These are phyloP conservation scores for Unio delphinus DNA, from an alignment of 2,888 invertebrate genomes.

Conservation along the genomic window DNA sequence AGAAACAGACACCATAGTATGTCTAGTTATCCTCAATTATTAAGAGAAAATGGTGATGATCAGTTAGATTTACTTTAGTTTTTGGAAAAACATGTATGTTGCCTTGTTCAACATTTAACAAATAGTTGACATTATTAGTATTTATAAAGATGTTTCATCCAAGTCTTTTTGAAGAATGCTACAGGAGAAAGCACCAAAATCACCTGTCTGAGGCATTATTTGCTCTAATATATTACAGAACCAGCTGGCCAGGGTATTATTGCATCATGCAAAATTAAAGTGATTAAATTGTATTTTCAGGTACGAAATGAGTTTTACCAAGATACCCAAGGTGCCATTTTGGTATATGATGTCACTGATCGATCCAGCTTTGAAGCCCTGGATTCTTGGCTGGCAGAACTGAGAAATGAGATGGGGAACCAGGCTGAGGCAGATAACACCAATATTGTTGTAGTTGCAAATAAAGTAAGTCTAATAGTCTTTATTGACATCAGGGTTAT, in stretches of 20 bases:
- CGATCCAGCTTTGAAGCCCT: conserved; percentile 70
- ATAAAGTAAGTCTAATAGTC: conserved; percentile 62
- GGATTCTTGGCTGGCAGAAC: conserved; percentile 71
- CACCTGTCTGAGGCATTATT: too few relatives aligned
- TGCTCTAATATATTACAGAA: too few relatives aligned
- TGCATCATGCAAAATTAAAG: background rate
- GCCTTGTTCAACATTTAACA: too few relatives aligned
- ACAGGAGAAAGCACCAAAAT: too few relatives aligned
- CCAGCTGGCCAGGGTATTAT: background rate
- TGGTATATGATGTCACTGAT: conserved; percentile 72
- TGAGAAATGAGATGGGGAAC: conserved; percentile 67
- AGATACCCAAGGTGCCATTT: conserved; percentile 71
- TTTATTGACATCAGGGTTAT: background rate
- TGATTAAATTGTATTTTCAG: conserved; percentile 35
- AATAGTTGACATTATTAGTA: too few relatives aligned
- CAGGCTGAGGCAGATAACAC: conserved; percentile 65
- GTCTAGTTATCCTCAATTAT: too few relatives aligned
- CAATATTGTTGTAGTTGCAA: conserved; percentile 70
- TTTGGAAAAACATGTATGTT: background rate
- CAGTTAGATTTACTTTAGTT: too few relatives aligned
- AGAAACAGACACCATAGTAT: too few relatives aligned
- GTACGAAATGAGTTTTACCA: conserved; percentile 72
- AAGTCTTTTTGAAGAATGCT: too few relatives aligned
- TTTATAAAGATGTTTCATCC: too few relatives aligned
- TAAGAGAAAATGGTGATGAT: too few relatives aligned